Conservation (phyloP, 2,113 vertebrate species). For the Cyanocitta stelleri region DNA sequence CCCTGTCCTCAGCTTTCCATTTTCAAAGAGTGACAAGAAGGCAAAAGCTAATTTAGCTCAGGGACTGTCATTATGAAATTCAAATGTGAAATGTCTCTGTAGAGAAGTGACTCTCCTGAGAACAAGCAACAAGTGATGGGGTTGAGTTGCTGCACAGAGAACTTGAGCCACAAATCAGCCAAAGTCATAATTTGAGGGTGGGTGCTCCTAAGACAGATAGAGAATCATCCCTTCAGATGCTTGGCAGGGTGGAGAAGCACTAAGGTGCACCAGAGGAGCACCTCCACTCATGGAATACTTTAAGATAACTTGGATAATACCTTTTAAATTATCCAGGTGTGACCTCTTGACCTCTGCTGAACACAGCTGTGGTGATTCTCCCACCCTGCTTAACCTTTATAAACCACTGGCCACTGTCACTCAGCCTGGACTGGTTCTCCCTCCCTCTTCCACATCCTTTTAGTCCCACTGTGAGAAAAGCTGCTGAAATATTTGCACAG, state of each 20-base stretch:
- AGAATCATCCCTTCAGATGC: neutral
- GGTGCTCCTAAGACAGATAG: fast-evolving
- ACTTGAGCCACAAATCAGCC: neutral
- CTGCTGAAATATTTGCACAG: neutral
- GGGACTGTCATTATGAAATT: neutral
- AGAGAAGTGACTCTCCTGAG: neutral
- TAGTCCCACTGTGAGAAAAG: neutral
- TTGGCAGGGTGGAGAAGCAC: neutral
- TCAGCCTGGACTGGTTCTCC: neutral
- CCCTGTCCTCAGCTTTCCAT: neutral
- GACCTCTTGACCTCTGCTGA: neutral
- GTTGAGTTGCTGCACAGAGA: neutral
- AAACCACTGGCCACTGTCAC: neutral
- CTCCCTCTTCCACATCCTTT: neutral
- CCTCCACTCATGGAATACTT: neutral
- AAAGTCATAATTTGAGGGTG: neutral
- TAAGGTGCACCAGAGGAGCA: neutral
- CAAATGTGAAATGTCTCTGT: neutral
- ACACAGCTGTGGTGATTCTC: neutral
- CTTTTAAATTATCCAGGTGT: neutral
- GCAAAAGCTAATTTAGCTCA: neutral
- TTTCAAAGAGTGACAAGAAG: neutral
- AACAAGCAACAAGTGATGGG: neutral
- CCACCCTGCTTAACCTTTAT: neutral
- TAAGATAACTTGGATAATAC: neutral